These are phyloP conservation scores for Alligator sinensis DNA, from an alignment of 2,113 vertebrate genomes.

Conservation along the genomic window DNA sequence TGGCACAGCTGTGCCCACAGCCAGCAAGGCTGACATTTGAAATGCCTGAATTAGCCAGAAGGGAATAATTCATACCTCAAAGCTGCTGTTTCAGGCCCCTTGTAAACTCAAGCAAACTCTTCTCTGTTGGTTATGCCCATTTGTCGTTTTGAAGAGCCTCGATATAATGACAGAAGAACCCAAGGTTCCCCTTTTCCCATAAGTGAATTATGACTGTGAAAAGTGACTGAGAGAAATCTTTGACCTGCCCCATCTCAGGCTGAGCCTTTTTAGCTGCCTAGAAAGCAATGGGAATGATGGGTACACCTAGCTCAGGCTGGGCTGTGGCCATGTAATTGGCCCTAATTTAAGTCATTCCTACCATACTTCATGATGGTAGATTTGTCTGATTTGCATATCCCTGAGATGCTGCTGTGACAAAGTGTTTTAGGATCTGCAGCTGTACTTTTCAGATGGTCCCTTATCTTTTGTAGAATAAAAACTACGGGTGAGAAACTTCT, in stretches of 20 bases:
- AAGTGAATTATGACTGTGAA: not conserved
- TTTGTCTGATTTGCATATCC: not conserved
- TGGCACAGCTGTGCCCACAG: too few species aligned
- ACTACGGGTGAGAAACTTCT: not conserved
- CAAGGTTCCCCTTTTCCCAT: not conserved
- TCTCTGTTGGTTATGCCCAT: fast-evolving
- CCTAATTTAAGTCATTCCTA: not conserved
- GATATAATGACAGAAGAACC: not conserved
- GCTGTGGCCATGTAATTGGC: not conserved
- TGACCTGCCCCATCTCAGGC: not conserved
- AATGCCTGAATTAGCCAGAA: too few species aligned
- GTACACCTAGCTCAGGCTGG: not conserved
- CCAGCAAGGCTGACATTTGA: too few species aligned
- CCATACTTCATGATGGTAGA: not conserved
- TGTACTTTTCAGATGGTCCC: not conserved
- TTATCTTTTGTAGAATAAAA: not conserved
- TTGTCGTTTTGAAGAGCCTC: not conserved
- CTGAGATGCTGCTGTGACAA: not conserved
- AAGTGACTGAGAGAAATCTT: not conserved
- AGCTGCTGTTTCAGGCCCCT: not conserved
- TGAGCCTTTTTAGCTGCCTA: not conserved
- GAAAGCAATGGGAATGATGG: not conserved
- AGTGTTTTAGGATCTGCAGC: not conserved
- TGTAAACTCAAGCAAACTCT: not conserved
- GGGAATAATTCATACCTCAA: not conserved